These are phyloP conservation scores for Poecilia velifera DNA, from an alignment of 2,797 vertebrate genomes.

Conservation along the genomic window DNA sequence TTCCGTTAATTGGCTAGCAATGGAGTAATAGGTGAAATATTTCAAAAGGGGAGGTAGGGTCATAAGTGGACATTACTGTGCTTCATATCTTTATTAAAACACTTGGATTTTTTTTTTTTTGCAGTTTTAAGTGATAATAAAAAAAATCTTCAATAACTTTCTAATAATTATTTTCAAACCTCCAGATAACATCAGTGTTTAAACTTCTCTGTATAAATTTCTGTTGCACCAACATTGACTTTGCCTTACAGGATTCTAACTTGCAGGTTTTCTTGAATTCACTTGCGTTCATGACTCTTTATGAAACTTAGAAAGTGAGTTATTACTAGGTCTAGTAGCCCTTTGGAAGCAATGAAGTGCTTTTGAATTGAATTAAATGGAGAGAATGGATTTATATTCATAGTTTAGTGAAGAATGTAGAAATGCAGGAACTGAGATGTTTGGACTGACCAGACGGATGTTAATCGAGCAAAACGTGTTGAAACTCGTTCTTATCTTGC, in stretches of 20 bases:
- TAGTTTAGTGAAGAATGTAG: not conserved
- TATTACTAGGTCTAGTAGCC: not conserved
- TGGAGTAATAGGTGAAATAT: not conserved
- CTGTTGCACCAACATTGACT: not conserved
- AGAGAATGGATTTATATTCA: not conserved
- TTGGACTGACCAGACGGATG: not conserved
- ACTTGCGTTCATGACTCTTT: not conserved
- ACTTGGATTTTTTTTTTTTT: not conserved
- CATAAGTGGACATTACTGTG: not conserved
- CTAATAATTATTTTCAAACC: not conserved
- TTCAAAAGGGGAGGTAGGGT: not conserved
- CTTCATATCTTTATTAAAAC: not conserved
- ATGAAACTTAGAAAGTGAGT: not conserved
- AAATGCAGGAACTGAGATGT: slow-evolving; percentile 3
- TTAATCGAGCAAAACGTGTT: not conserved
- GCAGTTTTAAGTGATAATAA: not conserved
- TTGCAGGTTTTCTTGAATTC: not conserved
- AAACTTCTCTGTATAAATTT: not conserved
- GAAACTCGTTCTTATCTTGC: not conserved
- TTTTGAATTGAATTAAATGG: not conserved
- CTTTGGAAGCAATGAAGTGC: not conserved
- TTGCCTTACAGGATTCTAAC: not conserved
- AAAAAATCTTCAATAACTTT: not conserved
- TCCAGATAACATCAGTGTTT: not conserved
- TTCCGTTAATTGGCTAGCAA: not conserved